Evolutionary conservation across 1,140 invertebrate species (phyloP).

Genomic region (Caerostris darwini): DNA sequence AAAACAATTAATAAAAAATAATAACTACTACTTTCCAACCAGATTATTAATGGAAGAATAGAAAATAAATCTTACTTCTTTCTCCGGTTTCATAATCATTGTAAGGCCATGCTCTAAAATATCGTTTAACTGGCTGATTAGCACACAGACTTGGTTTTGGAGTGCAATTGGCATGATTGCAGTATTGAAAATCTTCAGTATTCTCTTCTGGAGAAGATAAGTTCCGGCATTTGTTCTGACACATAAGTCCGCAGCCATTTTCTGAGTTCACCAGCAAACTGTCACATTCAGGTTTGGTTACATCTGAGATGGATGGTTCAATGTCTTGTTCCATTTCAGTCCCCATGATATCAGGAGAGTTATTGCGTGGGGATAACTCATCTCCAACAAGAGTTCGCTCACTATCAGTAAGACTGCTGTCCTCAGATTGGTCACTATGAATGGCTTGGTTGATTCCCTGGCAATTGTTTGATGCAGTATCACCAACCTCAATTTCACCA

Average conservation of each 20-base stretch:
- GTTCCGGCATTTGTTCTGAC: slow-evolving; percentile 78
- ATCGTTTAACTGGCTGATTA: slow-evolving; percentile 71
- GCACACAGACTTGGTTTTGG: not conserved
- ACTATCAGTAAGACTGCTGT: slow-evolving; percentile 89
- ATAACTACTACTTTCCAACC: not conserved
- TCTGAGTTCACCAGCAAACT: slow-evolving; percentile 78
- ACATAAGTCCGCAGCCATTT: slow-evolving; percentile 81
- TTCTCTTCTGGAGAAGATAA: slow-evolving; percentile 80
- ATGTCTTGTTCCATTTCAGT: slow-evolving; percentile 67
- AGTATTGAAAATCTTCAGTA: slow-evolving; percentile 26
- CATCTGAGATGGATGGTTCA: slow-evolving; percentile 83
- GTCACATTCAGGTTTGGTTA: slow-evolving; percentile 62
- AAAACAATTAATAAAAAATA: too few relatives aligned
- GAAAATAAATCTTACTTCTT: slow-evolving; percentile 80
- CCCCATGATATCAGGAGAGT: slow-evolving; percentile 82
- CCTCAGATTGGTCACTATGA: slow-evolving; percentile 87
- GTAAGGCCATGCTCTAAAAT: slow-evolving; percentile 81
- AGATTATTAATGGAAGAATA: not conserved
- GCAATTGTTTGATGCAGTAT: not conserved
- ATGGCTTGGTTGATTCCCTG: slow-evolving; percentile 58
- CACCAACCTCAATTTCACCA: slow-evolving; percentile 78
- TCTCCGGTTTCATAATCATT: slow-evolving; percentile 79
- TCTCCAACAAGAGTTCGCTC: slow-evolving; percentile 82
- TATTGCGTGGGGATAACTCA: slow-evolving; percentile 72
- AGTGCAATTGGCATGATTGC: not conserved